These are phyloP conservation scores for Plagodis pulveraria DNA, from an alignment of 2,888 invertebrate species.

Conservation along the genomic window DNA sequence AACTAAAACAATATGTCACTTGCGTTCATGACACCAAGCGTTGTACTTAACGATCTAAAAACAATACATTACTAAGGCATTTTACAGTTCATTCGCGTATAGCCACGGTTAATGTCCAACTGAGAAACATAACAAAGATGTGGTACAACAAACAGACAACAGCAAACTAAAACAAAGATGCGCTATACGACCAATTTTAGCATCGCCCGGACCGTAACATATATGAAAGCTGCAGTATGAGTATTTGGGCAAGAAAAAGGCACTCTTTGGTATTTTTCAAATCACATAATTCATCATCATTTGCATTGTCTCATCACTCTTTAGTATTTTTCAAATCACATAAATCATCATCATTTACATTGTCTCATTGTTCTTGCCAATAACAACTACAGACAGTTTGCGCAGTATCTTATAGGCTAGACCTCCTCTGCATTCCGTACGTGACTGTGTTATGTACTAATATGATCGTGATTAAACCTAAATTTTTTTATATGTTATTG, in stretches of 20 bases:
- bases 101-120: constrained; percentile 7
- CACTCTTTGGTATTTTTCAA: not conserved
- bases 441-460: too few species aligned
- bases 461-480: too few species aligned
- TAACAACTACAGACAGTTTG: too few species aligned
- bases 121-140: constrained; percentile 17
- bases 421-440: too few species aligned
- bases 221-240: constrained; percentile 10
- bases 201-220: not conserved
- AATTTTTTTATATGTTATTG: too few species aligned
- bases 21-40: too few species aligned
- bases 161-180: constrained; percentile 16
- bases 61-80: too few species aligned
- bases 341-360: not conserved
- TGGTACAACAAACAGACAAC: not conserved
- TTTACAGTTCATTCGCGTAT: constrained; percentile 5
- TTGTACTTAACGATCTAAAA: too few species aligned
- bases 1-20: too few species aligned
- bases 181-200: constrained; percentile 13
- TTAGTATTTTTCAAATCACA: not conserved
- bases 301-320: not conserved
- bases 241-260: not conserved
- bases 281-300: not conserved
- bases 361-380: too few species aligned
- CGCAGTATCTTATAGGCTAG: too few species aligned